Conservation (phyloP, 2,797 vertebrate genomes). For the Arnoldichthys spilopterus region DNA sequence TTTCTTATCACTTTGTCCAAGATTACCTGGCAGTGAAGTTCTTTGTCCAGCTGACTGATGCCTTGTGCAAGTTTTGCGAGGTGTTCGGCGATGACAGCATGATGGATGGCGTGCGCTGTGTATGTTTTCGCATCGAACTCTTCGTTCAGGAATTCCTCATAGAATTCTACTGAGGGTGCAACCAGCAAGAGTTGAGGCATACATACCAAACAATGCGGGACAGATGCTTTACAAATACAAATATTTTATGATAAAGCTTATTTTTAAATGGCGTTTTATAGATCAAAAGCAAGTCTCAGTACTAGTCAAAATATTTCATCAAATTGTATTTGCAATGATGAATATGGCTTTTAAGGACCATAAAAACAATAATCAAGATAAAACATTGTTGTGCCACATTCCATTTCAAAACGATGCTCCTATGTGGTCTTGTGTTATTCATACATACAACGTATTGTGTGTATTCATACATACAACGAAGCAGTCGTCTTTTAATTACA, state of each 20-base stretch:
- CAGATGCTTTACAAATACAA: too few relatives aligned
- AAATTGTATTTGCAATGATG: too few relatives aligned
- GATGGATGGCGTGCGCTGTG: conserved; percentile 93
- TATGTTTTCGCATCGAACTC: conserved; percentile 94
- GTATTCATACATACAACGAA: neutral
- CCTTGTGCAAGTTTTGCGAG: conserved; percentile 93
- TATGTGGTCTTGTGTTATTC: too few relatives aligned
- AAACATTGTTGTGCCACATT: too few relatives aligned
- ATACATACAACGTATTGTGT: too few relatives aligned
- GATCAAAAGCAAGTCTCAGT: too few relatives aligned
- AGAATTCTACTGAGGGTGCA: conserved; percentile 80
- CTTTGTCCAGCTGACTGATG: conserved; percentile 97
- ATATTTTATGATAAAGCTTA: too few relatives aligned
- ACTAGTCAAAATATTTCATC: too few relatives aligned
- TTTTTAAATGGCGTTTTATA: too few relatives aligned
- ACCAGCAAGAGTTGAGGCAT: neutral
- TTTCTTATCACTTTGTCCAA: neutral
- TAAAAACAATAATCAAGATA: too few relatives aligned
- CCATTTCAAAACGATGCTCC: too few relatives aligned
- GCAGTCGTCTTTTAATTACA: neutral
- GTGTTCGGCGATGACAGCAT: conserved; percentile 93
- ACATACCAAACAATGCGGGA: neutral
- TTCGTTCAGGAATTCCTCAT: conserved; percentile 86
- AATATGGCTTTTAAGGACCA: too few relatives aligned
- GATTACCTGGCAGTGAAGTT: conserved; percentile 92